These are phyloP conservation scores for Rhopalosiphum padi DNA, from an alignment of 1,140 invertebrate species.

Conservation along the genomic window DNA sequence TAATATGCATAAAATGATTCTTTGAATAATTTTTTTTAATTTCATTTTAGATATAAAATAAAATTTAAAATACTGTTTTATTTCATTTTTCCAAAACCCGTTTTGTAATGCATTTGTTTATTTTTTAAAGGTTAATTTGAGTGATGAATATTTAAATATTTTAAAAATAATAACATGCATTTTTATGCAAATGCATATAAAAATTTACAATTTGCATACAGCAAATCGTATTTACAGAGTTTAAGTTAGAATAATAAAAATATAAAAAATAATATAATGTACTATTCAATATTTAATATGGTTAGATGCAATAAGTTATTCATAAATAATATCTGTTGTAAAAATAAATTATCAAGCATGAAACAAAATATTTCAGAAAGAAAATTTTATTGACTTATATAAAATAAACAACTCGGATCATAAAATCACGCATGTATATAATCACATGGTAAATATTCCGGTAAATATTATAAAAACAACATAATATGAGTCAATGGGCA, in stretches of 20 bases:
- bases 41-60: neutral
- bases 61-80: neutral
- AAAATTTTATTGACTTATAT: neutral
- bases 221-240: neutral
- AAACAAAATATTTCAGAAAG: neutral
- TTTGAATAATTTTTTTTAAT: neutral
- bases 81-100: neutral
- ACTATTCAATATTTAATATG: neutral
- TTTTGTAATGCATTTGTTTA: neutral
- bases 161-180: neutral
- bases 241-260: neutral
- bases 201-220: neutral
- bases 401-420: neutral
- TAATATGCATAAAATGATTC: neutral
- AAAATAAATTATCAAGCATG: neutral
- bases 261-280: neutral
- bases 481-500: neutral
- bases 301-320: neutral
- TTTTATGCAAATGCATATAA: neutral
- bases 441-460: neutral
- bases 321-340: neutral
- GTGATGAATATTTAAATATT: neutral
- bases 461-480: neutral
- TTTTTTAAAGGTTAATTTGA: conserved; percentile 10
- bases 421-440: neutral